These are phyloP conservation scores for Amphiura filiformis DNA, from an alignment of 35 echinoderm and acorn worm species.

Conservation along the genomic window DNA sequence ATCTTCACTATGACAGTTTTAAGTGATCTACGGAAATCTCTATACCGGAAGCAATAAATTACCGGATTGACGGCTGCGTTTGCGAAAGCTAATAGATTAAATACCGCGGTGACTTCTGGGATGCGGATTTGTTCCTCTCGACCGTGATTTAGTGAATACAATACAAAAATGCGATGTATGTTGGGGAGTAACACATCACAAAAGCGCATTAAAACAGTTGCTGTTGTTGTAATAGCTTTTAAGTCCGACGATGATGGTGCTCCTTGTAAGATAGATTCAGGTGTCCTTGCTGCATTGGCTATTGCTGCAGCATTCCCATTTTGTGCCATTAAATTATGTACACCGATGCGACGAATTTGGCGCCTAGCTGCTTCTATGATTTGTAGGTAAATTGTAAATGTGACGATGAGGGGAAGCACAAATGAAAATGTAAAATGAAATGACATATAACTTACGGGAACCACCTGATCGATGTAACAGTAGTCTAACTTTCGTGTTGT, in stretches of 20 bases:
- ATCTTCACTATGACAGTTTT: not conserved
- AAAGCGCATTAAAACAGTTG: not conserved
- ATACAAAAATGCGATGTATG: not conserved
- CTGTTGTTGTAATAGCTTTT: too few species aligned
- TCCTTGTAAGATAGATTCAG: not conserved
- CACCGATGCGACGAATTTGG: not conserved
- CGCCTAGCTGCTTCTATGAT: not conserved
- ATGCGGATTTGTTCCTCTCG: not conserved
- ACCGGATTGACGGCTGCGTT: not conserved
- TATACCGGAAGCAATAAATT: not conserved
- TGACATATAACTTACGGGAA: too few species aligned
- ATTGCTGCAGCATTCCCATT: not conserved
- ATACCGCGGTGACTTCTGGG: too few species aligned
- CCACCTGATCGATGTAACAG: too few species aligned
- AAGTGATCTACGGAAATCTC: not conserved
- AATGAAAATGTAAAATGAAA: too few species aligned
- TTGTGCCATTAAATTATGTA: not conserved
- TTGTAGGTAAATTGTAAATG: not conserved
- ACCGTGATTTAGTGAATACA: not conserved
- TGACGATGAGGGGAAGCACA: too few species aligned
- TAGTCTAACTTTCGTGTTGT: too few species aligned
- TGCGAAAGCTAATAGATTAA: not conserved
- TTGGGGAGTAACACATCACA: not conserved
- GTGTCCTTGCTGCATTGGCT: not conserved
- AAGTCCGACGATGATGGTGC: not conserved